These are phyloP conservation scores for Hybognathus amarus DNA, from an alignment of 2,797 vertebrate genomes.

Conservation along the genomic window DNA sequence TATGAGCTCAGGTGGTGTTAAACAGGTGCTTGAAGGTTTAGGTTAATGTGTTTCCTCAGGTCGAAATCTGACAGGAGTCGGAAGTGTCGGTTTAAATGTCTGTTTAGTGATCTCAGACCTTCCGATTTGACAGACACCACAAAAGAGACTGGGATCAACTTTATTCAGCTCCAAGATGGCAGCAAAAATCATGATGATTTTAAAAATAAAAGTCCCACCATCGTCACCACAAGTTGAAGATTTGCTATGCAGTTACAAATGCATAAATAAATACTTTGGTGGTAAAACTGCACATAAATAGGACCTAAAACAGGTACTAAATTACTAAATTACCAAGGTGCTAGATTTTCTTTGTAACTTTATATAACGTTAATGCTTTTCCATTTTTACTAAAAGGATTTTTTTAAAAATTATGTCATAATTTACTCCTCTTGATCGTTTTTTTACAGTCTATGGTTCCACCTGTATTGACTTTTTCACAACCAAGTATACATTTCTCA, in stretches of 20 bases:
- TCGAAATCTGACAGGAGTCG: conserved; percentile 4
- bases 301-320: not conserved
- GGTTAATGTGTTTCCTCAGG: not conserved
- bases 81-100: conserved; percentile 29
- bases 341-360: not conserved
- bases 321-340: too few relatives aligned
- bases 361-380: not conserved
- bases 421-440: not conserved
- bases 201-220: conserved; percentile 34
- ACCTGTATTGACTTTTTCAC: not conserved
- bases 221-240: not conserved
- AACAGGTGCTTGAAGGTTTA: not conserved
- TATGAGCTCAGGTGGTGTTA: not conserved
- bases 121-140: conserved; percentile 23
- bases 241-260: not conserved
- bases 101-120: conserved; percentile 16
- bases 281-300: not conserved
- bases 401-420: not conserved
- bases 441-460: too few relatives aligned
- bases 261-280: not conserved
- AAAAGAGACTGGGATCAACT: conserved; percentile 27
- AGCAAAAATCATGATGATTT: not conserved
- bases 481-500: not conserved
- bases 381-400: not conserved
- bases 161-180: conserved; percentile 37